Percentiles rank a stretch among this genome's conserved stretches.
Evolutionary conservation across 2,888 invertebrate genomes (phyloP).

Genomic region (Noctua janthina): DNA sequence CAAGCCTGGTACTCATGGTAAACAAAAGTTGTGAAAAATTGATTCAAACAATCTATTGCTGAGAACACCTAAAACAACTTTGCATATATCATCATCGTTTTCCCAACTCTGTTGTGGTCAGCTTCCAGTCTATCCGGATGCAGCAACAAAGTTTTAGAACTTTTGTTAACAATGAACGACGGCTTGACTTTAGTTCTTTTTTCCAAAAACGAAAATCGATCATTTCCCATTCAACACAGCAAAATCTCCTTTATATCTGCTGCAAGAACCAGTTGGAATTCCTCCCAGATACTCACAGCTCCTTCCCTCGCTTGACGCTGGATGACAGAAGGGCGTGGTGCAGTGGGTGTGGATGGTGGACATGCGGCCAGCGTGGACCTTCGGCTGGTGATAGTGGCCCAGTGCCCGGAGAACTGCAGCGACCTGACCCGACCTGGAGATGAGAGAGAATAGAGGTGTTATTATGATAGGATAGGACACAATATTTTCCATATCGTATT

Average conservation of each 20-base stretch:
- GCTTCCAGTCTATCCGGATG: neutral
- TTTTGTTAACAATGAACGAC: neutral
- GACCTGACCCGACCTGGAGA: slow-evolving; percentile 85
- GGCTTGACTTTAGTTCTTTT: neutral
- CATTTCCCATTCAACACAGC: neutral
- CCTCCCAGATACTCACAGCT: slow-evolving; percentile 82
- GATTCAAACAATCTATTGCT: neutral
- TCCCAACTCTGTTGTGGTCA: neutral
- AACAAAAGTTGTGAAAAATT: neutral
- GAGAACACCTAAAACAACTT: neutral
- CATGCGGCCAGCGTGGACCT: slow-evolving; percentile 86
- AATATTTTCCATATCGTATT: too few species aligned
- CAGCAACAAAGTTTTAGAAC: neutral
- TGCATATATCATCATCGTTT: neutral
- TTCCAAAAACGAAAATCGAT: neutral
- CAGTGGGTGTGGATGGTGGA: slow-evolving; percentile 86
- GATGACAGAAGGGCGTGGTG: slow-evolving; percentile 88
- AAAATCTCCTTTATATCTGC: neutral
- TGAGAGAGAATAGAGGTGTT: neutral
- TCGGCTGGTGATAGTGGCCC: slow-evolving; percentile 88
- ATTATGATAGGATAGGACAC: neutral
- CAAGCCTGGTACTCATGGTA: neutral
- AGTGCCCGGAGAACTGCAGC: slow-evolving; percentile 88
- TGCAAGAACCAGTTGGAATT: slow-evolving; percentile 29
- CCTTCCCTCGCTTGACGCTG: slow-evolving; percentile 88